Evolutionary conservation across 2,888 invertebrate species (phyloP), one percentile per base, ranked within the genome.

Genomic region (Sarcophaga subvicina): DNA sequence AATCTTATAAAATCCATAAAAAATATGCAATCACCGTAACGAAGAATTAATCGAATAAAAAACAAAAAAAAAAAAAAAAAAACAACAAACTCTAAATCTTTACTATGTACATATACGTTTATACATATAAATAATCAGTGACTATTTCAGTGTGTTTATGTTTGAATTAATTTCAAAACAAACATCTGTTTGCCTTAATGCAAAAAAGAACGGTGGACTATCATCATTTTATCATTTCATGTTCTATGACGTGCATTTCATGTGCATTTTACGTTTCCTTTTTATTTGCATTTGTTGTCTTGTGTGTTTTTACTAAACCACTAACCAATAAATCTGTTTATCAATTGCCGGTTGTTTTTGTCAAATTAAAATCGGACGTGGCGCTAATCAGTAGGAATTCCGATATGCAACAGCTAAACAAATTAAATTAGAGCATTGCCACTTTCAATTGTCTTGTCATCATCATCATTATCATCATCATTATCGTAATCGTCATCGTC

Each of bases 371-470:
- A 81, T 66, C 81, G 87, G 80, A 87, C 87, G 49, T 84, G 87
- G 83, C 87, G 87, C 87, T 87, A 84, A 87, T 87, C 83, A 81
- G 84, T 81, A 84, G 87, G 87, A 87, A 87, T 87, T 87, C 87
- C 87, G 87, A 87, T 87, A 87, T 87, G 87, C 87, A 87, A 87
- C 84, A 87, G 87, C 87, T 87, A 86, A 80, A 83, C 73, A 84
- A 87, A 87, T 87, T 87, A 75, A 87, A 87, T 87, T 87, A 87
- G 81, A 14, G 84, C 78, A 81, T 70, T 84, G 87, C 67, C 76
- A 81, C 81, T 81, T 78, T 87, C 66, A 84, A 80, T 78, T 78
- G 86, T 75, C 77, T 81, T 81, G 75, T 77, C 77, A 22, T n/a
- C 69, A 47, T 49, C 49, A 62, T 20, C 62, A 49, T 17, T 14